phyloP scores from a whole-genome alignment of 1,140 invertebrate species.

The Leptinotarsa undecemlineata region DNA sequence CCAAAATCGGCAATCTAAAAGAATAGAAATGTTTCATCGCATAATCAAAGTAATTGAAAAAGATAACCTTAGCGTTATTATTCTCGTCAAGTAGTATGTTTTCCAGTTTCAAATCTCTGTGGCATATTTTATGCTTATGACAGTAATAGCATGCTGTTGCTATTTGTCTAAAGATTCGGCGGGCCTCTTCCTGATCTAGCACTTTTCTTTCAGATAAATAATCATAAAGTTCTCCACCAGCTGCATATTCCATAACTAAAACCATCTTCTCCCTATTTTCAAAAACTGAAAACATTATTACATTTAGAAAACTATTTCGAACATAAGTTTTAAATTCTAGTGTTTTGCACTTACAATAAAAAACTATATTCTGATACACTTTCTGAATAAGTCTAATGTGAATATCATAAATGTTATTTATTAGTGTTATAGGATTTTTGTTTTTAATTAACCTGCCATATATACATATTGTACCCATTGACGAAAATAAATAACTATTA shows the following conservation, averaged over 20 bases:
- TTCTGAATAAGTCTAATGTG: no score
- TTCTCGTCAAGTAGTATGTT: constrained; percentile 96
- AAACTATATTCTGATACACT: no score
- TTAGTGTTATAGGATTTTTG: no score
- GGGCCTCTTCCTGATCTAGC: constrained; percentile 88
- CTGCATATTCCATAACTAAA: constrained; percentile 98
- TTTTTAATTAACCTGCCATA: no score
- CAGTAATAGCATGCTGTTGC: constrained; percentile 97
- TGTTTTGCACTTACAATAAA: no score
- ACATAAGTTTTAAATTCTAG: no score
- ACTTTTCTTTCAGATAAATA: constrained; percentile 93
- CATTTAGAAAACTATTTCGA: no score
- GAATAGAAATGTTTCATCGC: background rate
- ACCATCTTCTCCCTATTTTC: constrained; percentile 99
- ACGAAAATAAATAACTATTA: no score
- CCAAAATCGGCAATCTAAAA: constrained; percentile 97
- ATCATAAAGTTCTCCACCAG: constrained; percentile 97
- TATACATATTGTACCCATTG: no score
- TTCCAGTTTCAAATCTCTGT: constrained; percentile 97
- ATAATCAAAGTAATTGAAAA: background rate
- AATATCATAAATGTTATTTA: no score
- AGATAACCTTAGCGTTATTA: constrained; percentile 88
- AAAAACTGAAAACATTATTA: constrained; percentile 72
- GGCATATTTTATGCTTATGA: constrained; percentile 98
- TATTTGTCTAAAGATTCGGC: constrained; percentile 96